Percentiles rank a stretch among this genome's conserved stretches.
Evolutionary conservation across 2,113 vertebrate genomes (phyloP).

Genomic region (Boulengeromyrus knoepffleri): DNA sequence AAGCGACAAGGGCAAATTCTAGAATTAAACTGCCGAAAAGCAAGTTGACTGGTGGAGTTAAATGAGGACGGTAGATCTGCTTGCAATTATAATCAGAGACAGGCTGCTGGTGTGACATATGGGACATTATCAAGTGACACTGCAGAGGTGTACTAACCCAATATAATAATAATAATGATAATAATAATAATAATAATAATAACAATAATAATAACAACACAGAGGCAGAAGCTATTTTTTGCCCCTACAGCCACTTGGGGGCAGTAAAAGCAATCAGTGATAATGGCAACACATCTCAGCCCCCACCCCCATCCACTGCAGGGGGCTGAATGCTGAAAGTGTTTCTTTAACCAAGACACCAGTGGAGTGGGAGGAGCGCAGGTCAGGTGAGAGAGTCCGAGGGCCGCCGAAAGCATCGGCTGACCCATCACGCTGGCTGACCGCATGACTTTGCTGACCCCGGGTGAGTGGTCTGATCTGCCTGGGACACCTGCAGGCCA

Average conservation of each 20-base stretch:
- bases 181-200: background rate
- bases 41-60: background rate
- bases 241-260: background rate
- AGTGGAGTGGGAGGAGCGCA: background rate
- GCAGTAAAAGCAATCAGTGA: background rate
- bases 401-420: background rate
- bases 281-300: background rate
- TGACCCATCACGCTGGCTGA: background rate
- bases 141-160: background rate
- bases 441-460: background rate
- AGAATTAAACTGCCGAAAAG: background rate
- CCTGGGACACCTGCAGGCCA: background rate
- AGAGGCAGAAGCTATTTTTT: background rate
- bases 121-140: background rate
- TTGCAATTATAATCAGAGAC: background rate
- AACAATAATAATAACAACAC: background rate
- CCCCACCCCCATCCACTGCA: background rate
- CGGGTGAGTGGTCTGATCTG: background rate
- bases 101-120: background rate
- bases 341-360: background rate
- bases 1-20: background rate
- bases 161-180: background rate
- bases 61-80: background rate
- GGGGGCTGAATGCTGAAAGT: background rate
- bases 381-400: background rate